Conservation (phyloP, 2,113 vertebrate genomes). For the Hemiprocne comata region DNA sequence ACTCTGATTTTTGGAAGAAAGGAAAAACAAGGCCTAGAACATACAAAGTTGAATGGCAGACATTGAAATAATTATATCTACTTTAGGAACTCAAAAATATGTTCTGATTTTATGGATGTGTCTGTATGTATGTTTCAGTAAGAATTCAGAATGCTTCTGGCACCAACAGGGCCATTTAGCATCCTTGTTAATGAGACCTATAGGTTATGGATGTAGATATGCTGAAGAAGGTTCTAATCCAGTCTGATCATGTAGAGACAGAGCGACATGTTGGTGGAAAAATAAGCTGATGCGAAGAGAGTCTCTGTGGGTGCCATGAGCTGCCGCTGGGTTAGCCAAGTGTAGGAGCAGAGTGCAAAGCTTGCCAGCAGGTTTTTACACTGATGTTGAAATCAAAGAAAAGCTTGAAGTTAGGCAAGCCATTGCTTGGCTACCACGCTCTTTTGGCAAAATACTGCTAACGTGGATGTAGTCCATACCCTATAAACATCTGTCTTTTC, state of each 20-base stretch:
- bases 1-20: not conserved
- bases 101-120: not conserved
- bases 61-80: not conserved
- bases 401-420: not conserved
- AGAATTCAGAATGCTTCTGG: not conserved
- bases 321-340: not conserved
- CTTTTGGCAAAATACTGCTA: not conserved
- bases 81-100: not conserved
- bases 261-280: not conserved
- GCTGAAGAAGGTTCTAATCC: no score
- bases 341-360: not conserved
- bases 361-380: not conserved
- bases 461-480: not conserved
- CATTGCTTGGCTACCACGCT: not conserved
- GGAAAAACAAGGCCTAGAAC: not conserved
- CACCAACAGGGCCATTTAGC: not conserved
- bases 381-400: not conserved
- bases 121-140: not conserved
- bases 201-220: not conserved
- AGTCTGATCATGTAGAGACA: not conserved
- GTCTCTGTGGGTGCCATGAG: not conserved
- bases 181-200: not conserved
- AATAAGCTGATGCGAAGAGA: not conserved
- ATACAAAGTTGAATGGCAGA: not conserved
- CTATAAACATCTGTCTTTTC: slow-evolving; percentile 14